phyloP scores from a whole-genome alignment of 2,797 vertebrate genomes.

The Poeciliopsis infans region DNA sequence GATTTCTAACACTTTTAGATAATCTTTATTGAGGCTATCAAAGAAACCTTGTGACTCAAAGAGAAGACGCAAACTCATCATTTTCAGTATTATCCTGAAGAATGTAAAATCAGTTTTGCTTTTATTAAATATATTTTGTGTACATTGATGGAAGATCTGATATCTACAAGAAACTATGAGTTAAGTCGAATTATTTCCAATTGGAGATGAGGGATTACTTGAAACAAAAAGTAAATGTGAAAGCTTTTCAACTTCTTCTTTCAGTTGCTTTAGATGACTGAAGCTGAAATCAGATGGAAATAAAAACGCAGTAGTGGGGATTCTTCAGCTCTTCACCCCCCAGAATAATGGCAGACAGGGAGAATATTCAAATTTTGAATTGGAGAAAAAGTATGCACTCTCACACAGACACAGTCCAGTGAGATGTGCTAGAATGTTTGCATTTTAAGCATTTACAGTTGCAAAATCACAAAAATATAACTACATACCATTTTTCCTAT shows the following conservation, averaged over 20 bases:
- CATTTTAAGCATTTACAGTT: neutral
- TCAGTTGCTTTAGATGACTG: neutral
- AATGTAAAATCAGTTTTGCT: neutral
- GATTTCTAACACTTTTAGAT: neutral
- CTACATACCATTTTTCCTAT: neutral
- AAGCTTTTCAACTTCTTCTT: neutral
- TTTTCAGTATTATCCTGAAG: neutral
- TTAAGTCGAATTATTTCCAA: neutral
- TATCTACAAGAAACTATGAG: neutral
- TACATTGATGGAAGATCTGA: neutral
- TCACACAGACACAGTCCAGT: neutral
- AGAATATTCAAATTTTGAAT: neutral
- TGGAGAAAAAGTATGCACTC: neutral
- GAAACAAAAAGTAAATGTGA: neutral
- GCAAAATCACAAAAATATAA: neutral
- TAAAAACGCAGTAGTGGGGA: neutral
- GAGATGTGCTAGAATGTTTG: neutral
- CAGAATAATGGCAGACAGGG: neutral
- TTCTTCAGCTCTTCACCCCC: neutral
- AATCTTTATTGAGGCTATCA: neutral
- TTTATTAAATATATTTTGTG: neutral
- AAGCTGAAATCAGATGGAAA: neutral
- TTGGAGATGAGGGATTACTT: neutral
- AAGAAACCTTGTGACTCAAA: neutral
- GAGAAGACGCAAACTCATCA: neutral